Base-by-base conservation (phyloP, 2,888 invertebrate species). In the Leucophora obtusa region DNA sequence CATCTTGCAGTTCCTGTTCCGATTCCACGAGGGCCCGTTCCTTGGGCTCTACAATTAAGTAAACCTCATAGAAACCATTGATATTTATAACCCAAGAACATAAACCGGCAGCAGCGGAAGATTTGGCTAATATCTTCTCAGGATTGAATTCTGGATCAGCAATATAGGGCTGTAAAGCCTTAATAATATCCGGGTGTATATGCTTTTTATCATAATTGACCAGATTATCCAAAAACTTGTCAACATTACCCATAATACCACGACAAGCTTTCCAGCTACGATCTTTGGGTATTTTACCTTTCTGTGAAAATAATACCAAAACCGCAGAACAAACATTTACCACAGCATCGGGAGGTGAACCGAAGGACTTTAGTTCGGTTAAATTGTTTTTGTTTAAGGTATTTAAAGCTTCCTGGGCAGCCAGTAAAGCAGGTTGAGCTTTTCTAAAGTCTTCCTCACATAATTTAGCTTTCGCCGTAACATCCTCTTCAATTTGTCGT, bases 71-170 rank as follows among this genome's bases (percentile, higher is more conserved):
- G 91, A 96, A 98, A 85, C 93, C 95, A 87, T 96, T 86, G 83
- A 98, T 97, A 90, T 98, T 98, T 84, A 97, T 94, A 1, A 96
- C 98, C 97, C 98, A 98, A 1, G 97, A 94, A 87, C 97, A 98
- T 9, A 98, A 91, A 24, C 98, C 96, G 68, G 97, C 96, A 18
- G 98, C 98, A 15, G 98, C 98, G 38, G 93, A 92, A 0, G 98
- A 98, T 90, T 98, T 98, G 0, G 94, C 92, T 84, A 93, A 90
- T 86, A 98, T 95, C 83, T 95, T 94, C 50, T 96, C 96, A 0
- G 96, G 94, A 84, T 94, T 93, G 89, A 98, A 98, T 84, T 97
- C 97, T 11, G 93, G 93, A 87, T 94, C 92, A 2, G 86, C 89
- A 33, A 92, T 87, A 79, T 92, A 92, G 0, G 90, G 90, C 78